A percentile compares a stretch with the other conserved stretches of the same genome.
Evolutionary conservation across 53 echinoderm and acorn worm genomes (phyloP).

Genomic region (Actinopyga echinites): DNA sequence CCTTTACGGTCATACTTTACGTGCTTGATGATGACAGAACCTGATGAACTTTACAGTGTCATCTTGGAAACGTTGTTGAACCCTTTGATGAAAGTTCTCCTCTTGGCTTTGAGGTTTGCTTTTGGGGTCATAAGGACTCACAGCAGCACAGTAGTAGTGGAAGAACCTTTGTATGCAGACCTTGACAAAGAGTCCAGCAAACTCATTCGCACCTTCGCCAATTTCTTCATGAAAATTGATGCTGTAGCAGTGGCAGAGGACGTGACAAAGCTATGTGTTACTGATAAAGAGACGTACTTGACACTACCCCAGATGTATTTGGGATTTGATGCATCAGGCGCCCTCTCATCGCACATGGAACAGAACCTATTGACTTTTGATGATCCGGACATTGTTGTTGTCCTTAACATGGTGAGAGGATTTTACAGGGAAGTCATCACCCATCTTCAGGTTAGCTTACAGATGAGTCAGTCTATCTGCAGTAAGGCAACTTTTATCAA

Average conservation of each 20-base stretch:
- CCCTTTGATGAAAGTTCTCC: background rate
- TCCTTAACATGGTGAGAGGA: background rate
- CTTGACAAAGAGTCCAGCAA: background rate
- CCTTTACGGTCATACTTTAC: background rate
- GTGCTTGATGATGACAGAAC: background rate
- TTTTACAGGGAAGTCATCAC: slow-evolving; percentile 12
- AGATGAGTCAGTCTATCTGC: background rate
- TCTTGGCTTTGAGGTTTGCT: background rate
- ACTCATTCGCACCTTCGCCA: background rate
- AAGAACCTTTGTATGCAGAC: background rate
- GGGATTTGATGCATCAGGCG: slow-evolving; percentile 5
- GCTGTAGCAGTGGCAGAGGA: background rate
- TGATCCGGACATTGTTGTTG: background rate
- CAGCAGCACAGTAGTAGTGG: background rate
- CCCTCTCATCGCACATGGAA: background rate
- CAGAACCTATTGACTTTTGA: background rate
- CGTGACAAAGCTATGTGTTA: background rate
- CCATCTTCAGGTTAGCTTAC: background rate
- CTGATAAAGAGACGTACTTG: background rate
- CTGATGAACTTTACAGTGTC: background rate
- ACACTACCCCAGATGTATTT: background rate
- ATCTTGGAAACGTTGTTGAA: background rate
- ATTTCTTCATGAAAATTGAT: slow-evolving; percentile 8
- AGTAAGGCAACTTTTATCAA: background rate
- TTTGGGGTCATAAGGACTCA: background rate